These are phyloP conservation scores for Drosophila mulleri DNA, from an alignment of 2,888 invertebrate species.

Conservation along the genomic window DNA sequence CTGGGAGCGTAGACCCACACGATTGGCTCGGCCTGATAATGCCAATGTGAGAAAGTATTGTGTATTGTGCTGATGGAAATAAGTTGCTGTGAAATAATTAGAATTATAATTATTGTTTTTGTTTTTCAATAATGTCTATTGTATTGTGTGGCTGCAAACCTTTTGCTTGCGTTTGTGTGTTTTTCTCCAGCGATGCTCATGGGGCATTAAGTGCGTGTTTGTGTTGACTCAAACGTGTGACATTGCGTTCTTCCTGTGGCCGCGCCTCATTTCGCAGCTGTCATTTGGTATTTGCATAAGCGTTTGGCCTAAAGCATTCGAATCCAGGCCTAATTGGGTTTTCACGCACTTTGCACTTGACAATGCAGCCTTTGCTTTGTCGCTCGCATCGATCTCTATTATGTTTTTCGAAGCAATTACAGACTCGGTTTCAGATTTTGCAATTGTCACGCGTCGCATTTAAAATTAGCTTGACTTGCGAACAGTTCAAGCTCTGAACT, in stretches of 20 bases:
- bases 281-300: slow-evolving; percentile 66
- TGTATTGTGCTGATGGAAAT: slow-evolving; percentile 37
- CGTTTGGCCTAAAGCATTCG: slow-evolving; percentile 60
- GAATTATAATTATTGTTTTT: neutral
- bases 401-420: slow-evolving; percentile 16
- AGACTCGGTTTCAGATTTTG: slow-evolving; percentile 14
- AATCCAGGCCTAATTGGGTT: slow-evolving; percentile 48
- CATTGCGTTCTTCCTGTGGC: slow-evolving; percentile 79
- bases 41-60: slow-evolving; percentile 41
- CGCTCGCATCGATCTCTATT: slow-evolving; percentile 33
- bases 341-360: slow-evolving; percentile 73
- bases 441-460: slow-evolving; percentile 52
- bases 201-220: slow-evolving; percentile 48
- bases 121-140: neutral
- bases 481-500: slow-evolving; percentile 52
- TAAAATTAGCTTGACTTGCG: slow-evolving; percentile 60
- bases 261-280: slow-evolving; percentile 28
- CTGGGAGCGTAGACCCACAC: slow-evolving; percentile 38
- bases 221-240: slow-evolving; percentile 57
- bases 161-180: slow-evolving; percentile 43
- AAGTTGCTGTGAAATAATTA: slow-evolving; percentile 23
- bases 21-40: neutral
- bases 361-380: slow-evolving; percentile 30
- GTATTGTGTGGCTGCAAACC: neutral
- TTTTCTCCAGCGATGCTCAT: slow-evolving; percentile 56